Base-by-base conservation (phyloP, 2,113 vertebrate species). In the Laticauda colubrina region DNA sequence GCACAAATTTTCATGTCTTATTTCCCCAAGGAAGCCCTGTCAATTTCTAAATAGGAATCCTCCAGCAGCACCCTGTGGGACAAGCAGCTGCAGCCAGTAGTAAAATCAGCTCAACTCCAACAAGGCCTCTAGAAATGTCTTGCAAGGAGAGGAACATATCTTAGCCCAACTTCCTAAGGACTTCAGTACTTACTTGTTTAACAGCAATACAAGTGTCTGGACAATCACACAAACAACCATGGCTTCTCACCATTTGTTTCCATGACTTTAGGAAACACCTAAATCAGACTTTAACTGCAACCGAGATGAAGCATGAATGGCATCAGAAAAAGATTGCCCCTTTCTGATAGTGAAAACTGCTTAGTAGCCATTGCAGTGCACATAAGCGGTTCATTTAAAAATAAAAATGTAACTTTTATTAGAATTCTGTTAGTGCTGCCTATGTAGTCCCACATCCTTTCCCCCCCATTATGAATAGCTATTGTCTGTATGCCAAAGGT, bases 241-340 rank as follows among this genome's bases (percentile, higher is more conserved):
- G 12, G 2, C 20, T 61, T 34, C 21, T 34, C 39, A 85, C 39
- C 59, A 4, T 55, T 26, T 88, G 48, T 39, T 51, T 24, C 14
- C 43, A 69, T 45, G 24, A 64, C 9, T 26, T 54, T 24, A 45
- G n/a, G 18, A 53, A 39, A 56, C 9, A 45, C 43, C 29, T 88
- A 89, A 92, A 95, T 48, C 87, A 94, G 88, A 95, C 94, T 88
- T 93, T 34, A 45, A 43, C 88, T 85, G 90, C 57, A 92, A 43
- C 92, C 34, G 18, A 56, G 69, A 54, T 61, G 6, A 1, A 94
- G 87, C 43, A 59, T 53, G 69, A 14, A 61, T 23, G 11, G 26
- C 4, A 51, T 8, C 43, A 34, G 81, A 92, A 93, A 90, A 54
- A 55, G 92, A 92, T 7, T 64, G 57, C 39, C 91, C 88, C 26